Base-by-base conservation (phyloP, 2,888 invertebrate species). In the Sturmia bella region DNA sequence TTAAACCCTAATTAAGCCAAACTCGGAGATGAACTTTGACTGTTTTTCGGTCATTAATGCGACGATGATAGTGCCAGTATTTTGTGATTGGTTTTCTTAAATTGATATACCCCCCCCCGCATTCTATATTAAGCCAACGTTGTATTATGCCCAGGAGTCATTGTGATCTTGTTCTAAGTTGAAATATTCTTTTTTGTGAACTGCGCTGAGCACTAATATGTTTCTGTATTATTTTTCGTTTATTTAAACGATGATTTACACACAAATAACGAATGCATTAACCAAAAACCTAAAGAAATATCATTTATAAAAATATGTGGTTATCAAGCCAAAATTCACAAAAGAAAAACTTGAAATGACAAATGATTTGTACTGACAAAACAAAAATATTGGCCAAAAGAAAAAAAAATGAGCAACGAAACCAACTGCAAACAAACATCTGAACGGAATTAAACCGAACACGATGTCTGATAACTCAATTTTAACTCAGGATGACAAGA, bases 381-480 rank as follows among this genome's bases (percentile, higher is more conserved):
- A 79, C 80, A 83, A 72, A n/a, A 75, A 79, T 80, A 72, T 66
- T 56, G 24, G 27, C 13, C 1, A 19, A 37, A 21, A 21, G 48
- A 70, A 41, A n/a, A 0, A 17, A 64, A 13, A 37, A 37, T 6
- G 12, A 48, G 12, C 6, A 13, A 21, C 17, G n/a, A 9, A 56
- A 57, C 15, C 7, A 57, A 66, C 37, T 15, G 19, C 11, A 54
- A 56, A 39, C 50, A 7, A 11, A 39, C 32, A 6, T 39, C 39
- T 9, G 17, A 37, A 21, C n/a, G 24, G 27, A 50, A 41, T 19
- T 59, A 43, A 57, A 57, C 24, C n/a, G 48, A 77, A 78, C 57
- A 66, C 54, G 56, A 50, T 54, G 43, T 2, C 85, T 87, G 87
- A 89, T 88, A 88, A 87, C 87, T 88, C 86, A 89, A 89, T 88